Conservation (phyloP, 2,113 vertebrate genomes). For the Sinocyclocheilus anophthalmus region DNA sequence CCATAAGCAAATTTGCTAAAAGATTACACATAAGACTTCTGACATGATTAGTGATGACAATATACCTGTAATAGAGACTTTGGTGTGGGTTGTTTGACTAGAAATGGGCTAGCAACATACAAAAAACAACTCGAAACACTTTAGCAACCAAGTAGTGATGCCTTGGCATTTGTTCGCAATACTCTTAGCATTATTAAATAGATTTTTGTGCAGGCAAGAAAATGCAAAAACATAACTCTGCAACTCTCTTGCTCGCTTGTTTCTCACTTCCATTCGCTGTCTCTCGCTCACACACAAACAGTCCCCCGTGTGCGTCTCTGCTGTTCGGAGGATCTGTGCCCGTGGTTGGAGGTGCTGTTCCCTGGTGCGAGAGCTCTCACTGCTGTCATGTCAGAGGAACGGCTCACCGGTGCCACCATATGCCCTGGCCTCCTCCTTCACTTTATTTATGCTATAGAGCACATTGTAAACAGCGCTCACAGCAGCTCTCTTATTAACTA, state of each 20-base stretch:
- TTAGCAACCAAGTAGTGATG: not conserved
- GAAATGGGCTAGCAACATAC: not conserved
- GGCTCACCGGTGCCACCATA: slow-evolving; percentile 74
- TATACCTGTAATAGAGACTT: not conserved
- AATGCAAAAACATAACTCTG: not conserved
- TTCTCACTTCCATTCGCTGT: not conserved
- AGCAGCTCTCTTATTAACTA: slow-evolving; percentile 81
- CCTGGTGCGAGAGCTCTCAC: slow-evolving; percentile 71
- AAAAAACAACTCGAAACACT: not conserved
- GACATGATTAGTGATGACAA: not conserved
- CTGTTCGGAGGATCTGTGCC: slow-evolving; percentile 44
- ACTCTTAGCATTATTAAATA: not conserved
- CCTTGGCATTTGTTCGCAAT: not conserved
- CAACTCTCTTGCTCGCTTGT: not conserved
- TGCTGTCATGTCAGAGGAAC: slow-evolving; percentile 76
- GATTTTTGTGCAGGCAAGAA: not conserved
- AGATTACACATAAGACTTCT: not conserved
- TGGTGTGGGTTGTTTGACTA: not conserved
- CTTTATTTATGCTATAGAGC: slow-evolving; percentile 78
- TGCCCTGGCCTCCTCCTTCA: slow-evolving; percentile 73
- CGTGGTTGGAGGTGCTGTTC: slow-evolving; percentile 68
- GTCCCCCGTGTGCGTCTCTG: slow-evolving; percentile 1
- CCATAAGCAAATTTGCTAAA: not conserved
- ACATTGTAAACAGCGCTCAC: slow-evolving; percentile 77
- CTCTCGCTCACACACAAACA: slow-evolving; percentile 17